Conservation (phyloP, 2,113 vertebrate genomes). For the Lanius ludovicianus region DNA sequence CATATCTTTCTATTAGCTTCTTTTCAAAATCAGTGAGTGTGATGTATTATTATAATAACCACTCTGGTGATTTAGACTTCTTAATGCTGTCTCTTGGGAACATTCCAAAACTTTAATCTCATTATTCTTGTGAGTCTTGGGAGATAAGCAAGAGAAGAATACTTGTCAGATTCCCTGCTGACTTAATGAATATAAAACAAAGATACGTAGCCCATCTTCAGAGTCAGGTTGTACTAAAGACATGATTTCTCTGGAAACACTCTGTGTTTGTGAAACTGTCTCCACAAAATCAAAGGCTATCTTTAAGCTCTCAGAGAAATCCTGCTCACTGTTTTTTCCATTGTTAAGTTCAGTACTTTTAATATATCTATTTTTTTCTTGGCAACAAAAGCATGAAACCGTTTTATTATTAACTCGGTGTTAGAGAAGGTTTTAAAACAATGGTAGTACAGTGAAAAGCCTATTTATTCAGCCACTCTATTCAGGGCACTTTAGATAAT, state of each 20-base stretch:
- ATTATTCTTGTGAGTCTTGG: conserved; percentile 16
- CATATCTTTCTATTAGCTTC: not conserved
- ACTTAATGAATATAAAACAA: conserved; percentile 32
- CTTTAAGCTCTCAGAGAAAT: not conserved
- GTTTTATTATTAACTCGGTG: not conserved
- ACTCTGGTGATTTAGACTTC: not conserved
- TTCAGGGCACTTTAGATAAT: not conserved
- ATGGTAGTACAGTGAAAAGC: not conserved
- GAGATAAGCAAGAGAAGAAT: conserved; percentile 16
- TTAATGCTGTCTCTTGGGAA: conserved; percentile 18
- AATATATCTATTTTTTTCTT: not conserved
- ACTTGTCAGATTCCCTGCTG: not conserved
- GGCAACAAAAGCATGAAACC: not conserved
- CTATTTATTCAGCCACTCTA: not conserved
- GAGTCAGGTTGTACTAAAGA: not conserved
- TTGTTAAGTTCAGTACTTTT: not conserved
- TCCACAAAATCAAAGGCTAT: not conserved
- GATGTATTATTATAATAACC: not conserved
- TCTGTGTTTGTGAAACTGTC: not conserved
- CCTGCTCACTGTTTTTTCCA: not conserved
- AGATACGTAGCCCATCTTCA: not conserved
- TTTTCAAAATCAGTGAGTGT: not conserved
- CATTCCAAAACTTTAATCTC: conserved; percentile 36
- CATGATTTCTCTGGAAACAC: not conserved
- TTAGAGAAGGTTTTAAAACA: conserved; percentile 5